Percentiles rank a stretch among this genome's conserved stretches.
Conservation (phyloP, 2,113 vertebrate genomes). For the Gasterosteus nipponicus region DNA sequence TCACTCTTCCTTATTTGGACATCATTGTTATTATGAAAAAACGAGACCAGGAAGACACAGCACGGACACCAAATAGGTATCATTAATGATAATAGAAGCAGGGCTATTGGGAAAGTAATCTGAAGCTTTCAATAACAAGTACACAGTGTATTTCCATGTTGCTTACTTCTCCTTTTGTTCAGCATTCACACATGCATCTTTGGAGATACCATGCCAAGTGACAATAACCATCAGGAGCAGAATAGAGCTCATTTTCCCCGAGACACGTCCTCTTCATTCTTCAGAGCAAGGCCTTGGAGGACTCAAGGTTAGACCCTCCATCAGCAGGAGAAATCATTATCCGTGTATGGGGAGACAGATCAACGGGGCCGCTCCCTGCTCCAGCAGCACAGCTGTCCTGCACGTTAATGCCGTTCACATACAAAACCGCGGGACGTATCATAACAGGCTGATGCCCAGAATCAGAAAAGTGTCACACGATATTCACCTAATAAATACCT, state of each 20-base stretch:
- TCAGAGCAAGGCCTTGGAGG: background rate
- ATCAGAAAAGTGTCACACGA: slow-evolving; percentile 36
- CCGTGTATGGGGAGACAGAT: slow-evolving; percentile 46
- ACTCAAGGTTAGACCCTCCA: slow-evolving; percentile 66
- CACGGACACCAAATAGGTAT: background rate
- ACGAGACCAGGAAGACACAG: background rate
- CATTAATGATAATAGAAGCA: background rate
- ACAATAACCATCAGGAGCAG: slow-evolving; percentile 42
- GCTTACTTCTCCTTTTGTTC: background rate
- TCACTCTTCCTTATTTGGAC: background rate
- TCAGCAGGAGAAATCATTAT: slow-evolving; percentile 64
- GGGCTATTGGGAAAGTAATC: background rate
- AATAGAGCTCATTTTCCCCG: slow-evolving; percentile 52
- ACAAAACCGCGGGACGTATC: slow-evolving; percentile 14
- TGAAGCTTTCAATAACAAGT: background rate
- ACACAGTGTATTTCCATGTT: background rate
- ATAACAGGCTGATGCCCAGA: slow-evolving; percentile 44
- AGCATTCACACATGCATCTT: background rate
- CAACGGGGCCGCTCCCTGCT: slow-evolving; percentile 35
- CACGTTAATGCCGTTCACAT: slow-evolving; percentile 59
- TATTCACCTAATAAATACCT: slow-evolving; percentile 40
- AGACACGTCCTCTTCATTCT: slow-evolving; percentile 42
- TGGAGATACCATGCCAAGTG: slow-evolving; percentile 39
- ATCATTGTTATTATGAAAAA: background rate
- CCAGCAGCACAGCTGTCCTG: slow-evolving; percentile 43